phyloP scores from a whole-genome alignment of 2,888 invertebrate species.

The Achlya flavicornis region DNA sequence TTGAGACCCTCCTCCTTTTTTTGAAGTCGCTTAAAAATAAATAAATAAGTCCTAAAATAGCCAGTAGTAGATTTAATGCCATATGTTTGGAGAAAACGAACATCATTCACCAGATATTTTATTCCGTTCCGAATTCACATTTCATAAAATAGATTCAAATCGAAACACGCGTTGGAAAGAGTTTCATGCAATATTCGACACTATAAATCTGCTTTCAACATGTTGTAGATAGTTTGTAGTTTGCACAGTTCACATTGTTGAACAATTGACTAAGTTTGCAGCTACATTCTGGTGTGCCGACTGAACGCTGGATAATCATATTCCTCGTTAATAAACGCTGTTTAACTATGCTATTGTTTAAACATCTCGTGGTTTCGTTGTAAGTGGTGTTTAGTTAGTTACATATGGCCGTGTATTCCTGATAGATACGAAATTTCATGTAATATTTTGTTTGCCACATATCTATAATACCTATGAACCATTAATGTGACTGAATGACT shows the following conservation, averaged over 20 bases:
- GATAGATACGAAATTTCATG: not conserved
- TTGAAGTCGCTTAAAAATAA: too few relatives aligned
- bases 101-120: not conserved
- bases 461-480: too few relatives aligned
- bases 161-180: constrained; percentile 25
- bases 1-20: too few relatives aligned
- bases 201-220: constrained; percentile 23
- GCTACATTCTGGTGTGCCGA: constrained; percentile 3
- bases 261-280: constrained; percentile 5
- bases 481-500: too few relatives aligned
- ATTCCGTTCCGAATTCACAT: not conserved
- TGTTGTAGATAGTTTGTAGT: constrained; percentile 23
- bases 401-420: not conserved
- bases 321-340: not conserved
- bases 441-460: too few relatives aligned
- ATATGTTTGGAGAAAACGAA: not conserved
- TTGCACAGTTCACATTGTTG: not conserved
- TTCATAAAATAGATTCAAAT: constrained; percentile 12
- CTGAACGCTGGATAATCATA: not conserved
- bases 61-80: not conserved
- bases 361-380: not conserved
- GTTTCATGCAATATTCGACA: constrained; percentile 27
- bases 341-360: not conserved
- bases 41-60: too few relatives aligned
- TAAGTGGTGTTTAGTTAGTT: constrained; percentile 3